Base-by-base conservation (phyloP, 2,888 invertebrate genomes). In the Pantelozetes paolii region DNA sequence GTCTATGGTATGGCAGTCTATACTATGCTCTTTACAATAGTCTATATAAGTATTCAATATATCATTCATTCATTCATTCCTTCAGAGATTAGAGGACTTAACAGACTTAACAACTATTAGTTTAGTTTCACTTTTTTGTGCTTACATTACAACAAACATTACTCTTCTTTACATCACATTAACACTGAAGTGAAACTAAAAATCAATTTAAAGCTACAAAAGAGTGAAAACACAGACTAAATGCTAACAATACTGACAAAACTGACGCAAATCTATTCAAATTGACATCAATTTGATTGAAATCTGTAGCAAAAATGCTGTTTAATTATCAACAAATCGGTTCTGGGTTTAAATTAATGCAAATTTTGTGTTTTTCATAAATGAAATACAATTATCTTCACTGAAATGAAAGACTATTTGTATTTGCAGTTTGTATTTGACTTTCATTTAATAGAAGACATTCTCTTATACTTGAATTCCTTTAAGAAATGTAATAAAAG, bases 81-180 rank as follows among this genome's bases (percentile, higher is more conserved):
- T 8, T 50, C 20, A n/a, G 50, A 50, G 18, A n/a, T 20, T 20
- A n/a, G 18, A n/a, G 20, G 20, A 20, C 18, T 50, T 50, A 45
- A 45, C 13, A 45, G 45, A 45, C 45, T 45, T 50, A 50, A 50
- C 50, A 50, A 50, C 50, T 50, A 50, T 50, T 50, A 50, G 50
- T 50, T 50, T 18, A 50, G 50, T 36, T 36, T 36, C 36, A 20
- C n/a, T 50, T 50, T 50, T 50, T 50, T 50, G 20, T 50, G 50
- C 50, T 50, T 50, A 50, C 50, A 50, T 50, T 50, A 50, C 50
- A 20, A n/a, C 50, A 50, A n/a, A 50, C 50, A 50, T 50, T 50
- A 50, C 50, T 50, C 50, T 50, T 20, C 20, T 50, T 50, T 50
- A 20, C 50, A 50, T 3, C 50, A 50, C 50, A 50, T 50, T 50